phyloP scores from a whole-genome alignment of 2,113 vertebrate genomes.

The Gallinago jamesoni region DNA sequence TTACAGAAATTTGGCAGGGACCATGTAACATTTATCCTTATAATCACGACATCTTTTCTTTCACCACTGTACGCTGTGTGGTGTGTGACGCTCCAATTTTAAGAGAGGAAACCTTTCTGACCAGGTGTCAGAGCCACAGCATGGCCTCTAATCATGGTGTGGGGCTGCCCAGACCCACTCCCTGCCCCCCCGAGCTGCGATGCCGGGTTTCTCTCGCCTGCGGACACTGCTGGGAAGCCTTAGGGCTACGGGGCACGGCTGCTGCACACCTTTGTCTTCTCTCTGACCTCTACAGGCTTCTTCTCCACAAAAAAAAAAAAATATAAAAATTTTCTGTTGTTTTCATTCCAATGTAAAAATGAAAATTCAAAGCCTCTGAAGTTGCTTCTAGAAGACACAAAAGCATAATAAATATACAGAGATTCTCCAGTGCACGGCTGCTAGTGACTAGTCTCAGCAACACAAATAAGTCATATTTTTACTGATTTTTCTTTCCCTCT shows the following conservation, averaged over 20 bases:
- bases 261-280: background rate
- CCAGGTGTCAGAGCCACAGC: too few relatives aligned
- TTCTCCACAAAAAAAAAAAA: background rate
- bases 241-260: background rate
- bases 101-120: background rate
- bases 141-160: too few relatives aligned
- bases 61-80: background rate
- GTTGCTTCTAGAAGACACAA: background rate
- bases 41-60: accelerated
- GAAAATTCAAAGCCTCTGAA: background rate
- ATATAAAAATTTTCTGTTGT: too few relatives aligned
- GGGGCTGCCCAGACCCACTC: background rate
- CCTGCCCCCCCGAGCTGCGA: background rate
- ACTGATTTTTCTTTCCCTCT: background rate
- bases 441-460: background rate
- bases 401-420: background rate
- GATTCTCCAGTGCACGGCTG: background rate
- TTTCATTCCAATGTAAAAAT: background rate
- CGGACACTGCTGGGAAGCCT: background rate
- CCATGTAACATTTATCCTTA: too few relatives aligned
- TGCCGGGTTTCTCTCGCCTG: background rate
- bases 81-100: background rate
- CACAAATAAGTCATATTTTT: background rate
- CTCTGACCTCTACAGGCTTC: accelerated
- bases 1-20: background rate